These are phyloP conservation scores for Alauda arvensis DNA, from an alignment of 2,797 vertebrate species.

Conservation along the genomic window DNA sequence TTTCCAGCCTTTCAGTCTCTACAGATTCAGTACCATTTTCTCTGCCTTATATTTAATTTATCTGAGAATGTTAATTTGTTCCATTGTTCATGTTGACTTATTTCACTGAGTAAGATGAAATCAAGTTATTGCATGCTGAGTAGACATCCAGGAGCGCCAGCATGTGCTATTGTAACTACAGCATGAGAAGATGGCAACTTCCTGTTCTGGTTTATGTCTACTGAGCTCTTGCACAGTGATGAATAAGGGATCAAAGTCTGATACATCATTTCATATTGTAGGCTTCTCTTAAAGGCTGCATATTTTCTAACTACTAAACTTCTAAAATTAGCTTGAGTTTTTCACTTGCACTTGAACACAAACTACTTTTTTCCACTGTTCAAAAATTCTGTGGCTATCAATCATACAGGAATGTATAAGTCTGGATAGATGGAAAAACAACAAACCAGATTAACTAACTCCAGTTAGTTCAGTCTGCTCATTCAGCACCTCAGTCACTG, in stretches of 20 bases:
- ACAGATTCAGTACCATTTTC: neutral
- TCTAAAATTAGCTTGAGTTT: neutral
- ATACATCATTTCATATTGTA: neutral
- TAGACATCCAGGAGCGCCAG: neutral
- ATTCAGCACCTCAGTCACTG: neutral
- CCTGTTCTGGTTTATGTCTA: neutral
- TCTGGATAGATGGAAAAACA: neutral
- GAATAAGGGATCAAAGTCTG: neutral
- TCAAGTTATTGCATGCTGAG: neutral
- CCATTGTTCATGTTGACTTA: neutral
- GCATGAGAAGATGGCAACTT: neutral
- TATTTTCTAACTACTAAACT: neutral
- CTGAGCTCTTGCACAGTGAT: neutral
- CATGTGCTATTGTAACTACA: neutral
- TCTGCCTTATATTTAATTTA: neutral
- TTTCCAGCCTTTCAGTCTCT: neutral
- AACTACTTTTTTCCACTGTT: neutral
- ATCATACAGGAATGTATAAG: neutral
- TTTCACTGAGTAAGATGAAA: neutral
- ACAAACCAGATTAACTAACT: neutral
- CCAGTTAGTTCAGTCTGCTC: neutral
- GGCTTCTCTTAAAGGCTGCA: neutral
- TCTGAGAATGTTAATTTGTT: neutral
- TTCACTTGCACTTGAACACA: neutral
- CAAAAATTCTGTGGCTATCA: neutral